These are phyloP conservation scores for Halotydeus destructor DNA, from an alignment of 1,140 invertebrate genomes.

Conservation along the genomic window DNA sequence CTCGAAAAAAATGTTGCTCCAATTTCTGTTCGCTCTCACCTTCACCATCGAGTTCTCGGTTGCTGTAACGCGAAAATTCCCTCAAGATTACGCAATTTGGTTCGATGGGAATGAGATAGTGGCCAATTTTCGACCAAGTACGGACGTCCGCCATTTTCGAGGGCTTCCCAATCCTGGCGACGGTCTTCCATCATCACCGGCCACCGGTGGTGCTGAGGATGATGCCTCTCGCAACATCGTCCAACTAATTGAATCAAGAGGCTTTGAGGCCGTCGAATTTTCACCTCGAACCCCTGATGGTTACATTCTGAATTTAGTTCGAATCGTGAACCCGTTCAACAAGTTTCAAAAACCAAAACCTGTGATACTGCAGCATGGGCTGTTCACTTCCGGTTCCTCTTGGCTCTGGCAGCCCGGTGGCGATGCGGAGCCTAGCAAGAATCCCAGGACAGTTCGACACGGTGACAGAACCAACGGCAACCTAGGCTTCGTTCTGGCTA, in stretches of 20 bases:
- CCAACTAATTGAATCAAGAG: conserved; percentile 12
- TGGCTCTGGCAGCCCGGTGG: conserved; percentile 30
- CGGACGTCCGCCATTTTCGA: too few relatives aligned
- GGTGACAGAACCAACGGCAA: conserved; percentile 1
- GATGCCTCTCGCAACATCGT: not conserved
- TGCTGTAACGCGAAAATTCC: conserved; percentile 41
- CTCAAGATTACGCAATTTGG: too few relatives aligned
- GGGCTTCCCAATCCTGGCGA: too few relatives aligned
- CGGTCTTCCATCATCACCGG: too few relatives aligned
- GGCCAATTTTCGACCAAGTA: too few relatives aligned
- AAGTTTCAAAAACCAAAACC: conserved; percentile 19
- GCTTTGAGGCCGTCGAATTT: conserved; percentile 9
- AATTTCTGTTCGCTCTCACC: too few relatives aligned
- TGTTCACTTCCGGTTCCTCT: conserved; percentile 33
- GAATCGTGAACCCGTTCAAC: conserved; percentile 29
- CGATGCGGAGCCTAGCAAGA: not conserved
- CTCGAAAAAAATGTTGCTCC: too few relatives aligned
- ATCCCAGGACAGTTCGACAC: not conserved
- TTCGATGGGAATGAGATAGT: too few relatives aligned
- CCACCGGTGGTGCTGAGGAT: too few relatives aligned
- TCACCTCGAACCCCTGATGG: conserved; percentile 31
- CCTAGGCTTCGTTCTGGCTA: not conserved
- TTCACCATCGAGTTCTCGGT: conserved; percentile 53
- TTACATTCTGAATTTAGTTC: conserved; percentile 44
- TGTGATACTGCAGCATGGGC: conserved; percentile 46